Evolutionary conservation across 2,797 vertebrate species (phyloP), one percentile per base, ranked within the genome.

Genomic region (Mallotus villosus): DNA sequence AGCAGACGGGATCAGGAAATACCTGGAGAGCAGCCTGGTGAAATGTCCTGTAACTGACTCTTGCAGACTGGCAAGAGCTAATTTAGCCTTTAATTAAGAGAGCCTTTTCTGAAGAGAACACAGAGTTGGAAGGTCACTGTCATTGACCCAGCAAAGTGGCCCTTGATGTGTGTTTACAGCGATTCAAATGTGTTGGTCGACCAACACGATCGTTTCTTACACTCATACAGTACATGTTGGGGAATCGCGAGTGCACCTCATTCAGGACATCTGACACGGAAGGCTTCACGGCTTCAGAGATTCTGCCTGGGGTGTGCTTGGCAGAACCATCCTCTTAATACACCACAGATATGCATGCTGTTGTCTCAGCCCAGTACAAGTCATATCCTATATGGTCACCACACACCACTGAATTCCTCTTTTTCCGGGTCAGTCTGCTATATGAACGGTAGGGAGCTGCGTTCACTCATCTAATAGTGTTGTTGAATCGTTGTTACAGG

Each of bases 11-110:
- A 57, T 34, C 66, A 57, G 66, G 27, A 34, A 29, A 57, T 68
- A 68, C 51, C 66, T 55, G 27, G 24, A 5, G 53, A 8, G 27
- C 49, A 37, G 41, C 14, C 12, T 49, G 37, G n/a, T 5, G 53
- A 58, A 68, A 25, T 21, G 53, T 29, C 27, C n/a, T 34, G 66
- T 34, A 68, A 68, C 51, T 29, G 27, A 68, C 19, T 63, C 61
- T 63, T 5, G 25, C 24, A 29, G 25, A 17, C 61, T 63, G 61
- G 61, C 5, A 3, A 7, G 25, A 34, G 12, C 25, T 63, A 27
- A 34, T 29, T 63, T 32, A 1, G 16, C 61, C 29, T 17, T 63
- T 63, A 29, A 63, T 29, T 34, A 21, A 25, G 41, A 27, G 29
- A 63, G 16, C 9, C 19, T 63, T 34, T 49, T 16, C 14, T 66